Evolutionary conservation across 2,797 vertebrate species (phyloP).

Genomic region (Scyliorhinus canicula): DNA sequence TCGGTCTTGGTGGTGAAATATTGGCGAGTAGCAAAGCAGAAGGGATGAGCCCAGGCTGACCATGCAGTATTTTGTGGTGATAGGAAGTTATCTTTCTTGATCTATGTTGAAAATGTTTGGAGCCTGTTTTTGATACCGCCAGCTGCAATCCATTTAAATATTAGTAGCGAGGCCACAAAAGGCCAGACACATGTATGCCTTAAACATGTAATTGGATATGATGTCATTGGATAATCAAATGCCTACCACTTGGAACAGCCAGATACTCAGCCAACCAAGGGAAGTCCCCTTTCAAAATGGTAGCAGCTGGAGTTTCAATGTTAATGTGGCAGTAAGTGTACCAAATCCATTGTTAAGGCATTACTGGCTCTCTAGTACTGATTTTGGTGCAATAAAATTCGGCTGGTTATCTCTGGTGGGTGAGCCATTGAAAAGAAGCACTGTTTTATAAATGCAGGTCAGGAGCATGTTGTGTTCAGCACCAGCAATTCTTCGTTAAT

Average conservation of each 20-base stretch:
- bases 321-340: background rate
- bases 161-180: background rate
- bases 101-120: background rate
- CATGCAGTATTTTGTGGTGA: background rate
- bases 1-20: background rate
- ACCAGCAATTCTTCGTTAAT: background rate
- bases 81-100: background rate
- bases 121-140: background rate
- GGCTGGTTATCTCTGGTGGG: background rate
- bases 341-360: background rate
- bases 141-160: background rate
- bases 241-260: background rate
- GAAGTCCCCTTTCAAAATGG: background rate
- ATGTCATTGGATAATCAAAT: background rate
- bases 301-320: background rate
- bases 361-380: background rate
- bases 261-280: background rate
- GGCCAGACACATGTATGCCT: background rate
- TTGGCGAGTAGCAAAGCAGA: background rate
- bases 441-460: slow-evolving; percentile 5
- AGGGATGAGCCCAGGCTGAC: background rate
- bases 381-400: background rate
- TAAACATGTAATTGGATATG: background rate
- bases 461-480: background rate
- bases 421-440: background rate